Percentiles rank a stretch among this genome's conserved stretches.
These are phyloP conservation scores for Centruroides vittatus DNA, from an alignment of 1,140 invertebrate species.

Conservation along the genomic window DNA sequence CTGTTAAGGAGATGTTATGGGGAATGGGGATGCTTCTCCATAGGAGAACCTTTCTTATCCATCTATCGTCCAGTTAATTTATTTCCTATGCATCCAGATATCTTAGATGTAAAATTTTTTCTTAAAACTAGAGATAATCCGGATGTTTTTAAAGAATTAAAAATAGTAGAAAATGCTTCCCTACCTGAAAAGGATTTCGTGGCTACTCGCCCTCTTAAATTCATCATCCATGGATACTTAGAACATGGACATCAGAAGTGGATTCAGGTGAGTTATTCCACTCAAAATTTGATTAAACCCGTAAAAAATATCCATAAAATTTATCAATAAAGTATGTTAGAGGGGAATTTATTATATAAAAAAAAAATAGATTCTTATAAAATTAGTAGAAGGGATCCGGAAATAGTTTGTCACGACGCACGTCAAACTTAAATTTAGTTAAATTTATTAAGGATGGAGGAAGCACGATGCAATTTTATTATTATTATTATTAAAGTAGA, in stretches of 20 bases:
- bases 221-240: slow-evolving; percentile 70
- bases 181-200: slow-evolving; percentile 10
- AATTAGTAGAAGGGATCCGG: too few relatives aligned
- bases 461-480: too few relatives aligned
- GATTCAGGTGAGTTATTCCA: slow-evolving; percentile 40
- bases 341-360: too few relatives aligned
- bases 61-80: slow-evolving; percentile 55
- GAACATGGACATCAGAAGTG: slow-evolving; percentile 63
- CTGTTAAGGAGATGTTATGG: slow-evolving; percentile 43
- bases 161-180: slow-evolving; percentile 6
- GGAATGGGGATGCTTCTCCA: slow-evolving; percentile 66
- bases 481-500: too few relatives aligned
- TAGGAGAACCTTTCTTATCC: slow-evolving; percentile 58
- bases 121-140: slow-evolving; percentile 37
- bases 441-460: too few relatives aligned
- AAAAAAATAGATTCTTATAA: too few relatives aligned
- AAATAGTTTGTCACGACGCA: too few relatives aligned
- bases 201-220: slow-evolving; percentile 45
- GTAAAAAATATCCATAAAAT: too few relatives aligned
- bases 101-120: slow-evolving; percentile 36
- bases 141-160: slow-evolving; percentile 30
- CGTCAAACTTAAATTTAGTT: too few relatives aligned
- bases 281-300: too few relatives aligned
- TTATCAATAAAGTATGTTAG: too few relatives aligned
- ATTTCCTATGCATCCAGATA: slow-evolving; percentile 49